Evolutionary conservation across 2,888 invertebrate species (phyloP).

Genomic region (Caenorhabditis wallacei): DNA sequence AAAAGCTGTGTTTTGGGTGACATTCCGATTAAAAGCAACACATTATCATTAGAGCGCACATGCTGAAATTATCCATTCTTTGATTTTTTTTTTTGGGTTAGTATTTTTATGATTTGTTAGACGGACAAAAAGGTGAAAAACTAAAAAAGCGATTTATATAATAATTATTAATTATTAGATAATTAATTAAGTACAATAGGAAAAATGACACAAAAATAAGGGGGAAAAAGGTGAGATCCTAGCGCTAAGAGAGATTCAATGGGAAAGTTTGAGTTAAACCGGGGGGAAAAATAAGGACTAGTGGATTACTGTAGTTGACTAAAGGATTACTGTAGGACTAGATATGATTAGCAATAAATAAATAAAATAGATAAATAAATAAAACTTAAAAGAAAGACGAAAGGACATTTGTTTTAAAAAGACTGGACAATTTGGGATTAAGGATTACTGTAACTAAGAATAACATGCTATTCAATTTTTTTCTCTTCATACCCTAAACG

Average conservation of each 20-base stretch:
- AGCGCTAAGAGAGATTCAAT: constrained; percentile 2
- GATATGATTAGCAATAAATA: constrained; percentile 21
- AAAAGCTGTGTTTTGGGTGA: no score
- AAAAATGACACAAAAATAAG: constrained; percentile 5
- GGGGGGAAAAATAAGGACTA: no score
- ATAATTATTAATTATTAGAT: background rate
- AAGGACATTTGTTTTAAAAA: background rate
- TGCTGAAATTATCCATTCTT: constrained; percentile 40
- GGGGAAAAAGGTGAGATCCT: constrained; percentile 11
- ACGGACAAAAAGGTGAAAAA: no score
- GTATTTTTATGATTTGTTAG: background rate
- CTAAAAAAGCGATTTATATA: constrained; percentile 16
- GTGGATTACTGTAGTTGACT: constrained; percentile 1
- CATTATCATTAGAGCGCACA: constrained; percentile 28
- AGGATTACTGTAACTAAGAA: background rate
- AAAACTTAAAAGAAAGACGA: constrained; percentile 10
- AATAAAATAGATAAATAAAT: constrained; percentile 23
- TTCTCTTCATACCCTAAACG: constrained; percentile 66
- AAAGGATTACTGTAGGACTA: constrained; percentile 36
- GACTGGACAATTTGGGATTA: constrained; percentile 3
- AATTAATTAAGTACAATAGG: no score
- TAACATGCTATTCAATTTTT: no score
- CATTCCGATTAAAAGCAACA: background rate
- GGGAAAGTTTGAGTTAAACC: constrained; percentile 1
- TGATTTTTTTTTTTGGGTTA: background rate